Percentiles rank a stretch among this genome's conserved stretches.
phyloP scores from a whole-genome alignment of 1,140 invertebrate species.

The Dendroctonus ponderosae region DNA sequence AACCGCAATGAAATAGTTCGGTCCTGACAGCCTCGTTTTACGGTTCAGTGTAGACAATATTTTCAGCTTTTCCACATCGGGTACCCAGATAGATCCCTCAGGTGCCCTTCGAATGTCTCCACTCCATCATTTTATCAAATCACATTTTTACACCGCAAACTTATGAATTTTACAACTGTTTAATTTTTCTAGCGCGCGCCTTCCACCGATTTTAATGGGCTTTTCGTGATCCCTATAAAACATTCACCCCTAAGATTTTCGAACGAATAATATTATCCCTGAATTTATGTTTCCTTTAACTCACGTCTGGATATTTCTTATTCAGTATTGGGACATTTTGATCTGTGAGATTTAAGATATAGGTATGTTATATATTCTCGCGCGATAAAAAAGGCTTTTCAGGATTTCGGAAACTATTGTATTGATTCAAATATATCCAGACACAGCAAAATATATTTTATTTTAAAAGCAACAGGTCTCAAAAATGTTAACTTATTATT shows the following conservation, averaged over 20 bases:
- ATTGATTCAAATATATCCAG: too few species aligned
- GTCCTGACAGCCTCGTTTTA: conserved; percentile 12
- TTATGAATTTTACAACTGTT: conserved; percentile 38
- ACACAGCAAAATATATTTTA: too few species aligned
- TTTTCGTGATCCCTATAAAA: conserved; percentile 32
- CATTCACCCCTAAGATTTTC: conserved; percentile 14
- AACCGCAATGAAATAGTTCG: not conserved
- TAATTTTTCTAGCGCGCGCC: conserved; percentile 31
- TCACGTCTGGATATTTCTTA: not conserved
- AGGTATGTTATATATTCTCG: too few species aligned
- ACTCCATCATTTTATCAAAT: conserved; percentile 35
- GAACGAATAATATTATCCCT: conserved; percentile 14
- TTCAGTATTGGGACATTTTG: not conserved
- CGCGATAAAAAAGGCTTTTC: too few species aligned
- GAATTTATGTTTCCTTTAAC: conserved; percentile 6
- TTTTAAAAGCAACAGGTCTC: too few species aligned
- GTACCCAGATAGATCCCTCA: conserved; percentile 28
- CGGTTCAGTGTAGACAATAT: conserved; percentile 22
- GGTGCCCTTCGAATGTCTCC: conserved; percentile 24
- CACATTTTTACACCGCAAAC: conserved; percentile 36
- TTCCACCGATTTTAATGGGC: conserved; percentile 24
- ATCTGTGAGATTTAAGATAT: not conserved
- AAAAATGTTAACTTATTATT: too few species aligned
- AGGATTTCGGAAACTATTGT: too few species aligned
- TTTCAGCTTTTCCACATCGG: conserved; percentile 9